A percentile compares a stretch with the other conserved stretches of the same genome.
Evolutionary conservation across 2,888 invertebrate genomes (phyloP).

Genomic region (Lasius fuliginosus): DNA sequence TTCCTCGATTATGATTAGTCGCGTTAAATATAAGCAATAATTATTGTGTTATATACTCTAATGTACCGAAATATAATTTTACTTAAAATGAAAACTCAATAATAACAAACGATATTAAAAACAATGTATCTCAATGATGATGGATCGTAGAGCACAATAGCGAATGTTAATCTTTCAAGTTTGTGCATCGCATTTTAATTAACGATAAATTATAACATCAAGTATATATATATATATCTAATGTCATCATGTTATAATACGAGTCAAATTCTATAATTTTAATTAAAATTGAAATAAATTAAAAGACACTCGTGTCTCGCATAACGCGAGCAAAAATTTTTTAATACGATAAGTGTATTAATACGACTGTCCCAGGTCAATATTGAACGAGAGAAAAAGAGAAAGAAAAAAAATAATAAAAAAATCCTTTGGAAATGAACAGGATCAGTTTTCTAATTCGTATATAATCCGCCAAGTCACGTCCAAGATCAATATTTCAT

Average conservation of each 20-base stretch:
- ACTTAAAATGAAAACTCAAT: slow-evolving; percentile 18
- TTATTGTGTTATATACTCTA: not conserved
- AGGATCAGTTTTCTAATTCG: not conserved
- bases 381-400: not conserved
- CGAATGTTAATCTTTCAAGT: not conserved
- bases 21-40: not conserved
- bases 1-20: slow-evolving; percentile 19
- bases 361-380: not conserved
- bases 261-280: not conserved
- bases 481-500: slow-evolving; percentile 29
- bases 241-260: not conserved
- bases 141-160: not conserved
- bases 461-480: not conserved
- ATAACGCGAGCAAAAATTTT: not conserved
- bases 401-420: not conserved
- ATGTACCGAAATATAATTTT: not conserved
- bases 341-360: not conserved
- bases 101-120: slow-evolving; percentile 14
- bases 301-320: not conserved
- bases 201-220: not conserved
- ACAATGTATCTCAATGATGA: not conserved
- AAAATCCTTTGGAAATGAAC: not conserved
- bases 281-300: slow-evolving; percentile 3
- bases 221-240: not conserved
- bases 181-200: not conserved